Base-by-base conservation (phyloP, 2,797 vertebrate species). In the Amphiprion clarkii region DNA sequence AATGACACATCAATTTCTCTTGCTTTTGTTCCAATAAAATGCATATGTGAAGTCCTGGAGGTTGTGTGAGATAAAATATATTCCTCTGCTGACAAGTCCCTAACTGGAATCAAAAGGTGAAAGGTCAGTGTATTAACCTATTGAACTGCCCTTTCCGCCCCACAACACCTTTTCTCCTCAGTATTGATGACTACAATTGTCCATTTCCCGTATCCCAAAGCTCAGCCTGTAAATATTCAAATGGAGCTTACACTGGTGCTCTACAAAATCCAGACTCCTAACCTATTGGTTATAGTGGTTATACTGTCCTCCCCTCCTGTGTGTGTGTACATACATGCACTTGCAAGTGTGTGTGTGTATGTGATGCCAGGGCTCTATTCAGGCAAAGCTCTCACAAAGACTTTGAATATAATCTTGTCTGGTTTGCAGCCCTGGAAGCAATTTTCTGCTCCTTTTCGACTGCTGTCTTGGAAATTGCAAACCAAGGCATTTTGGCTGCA, bases 121-220 rank as follows among this genome's bases (percentile, higher is more conserved):
- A 95, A 96, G 95, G 95, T 91, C 95, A 95, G 89, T 92, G 94
- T 93, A 94, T 95, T 95, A 96, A 94, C 95, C 95, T 95, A 95
- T 95, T 92, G 95, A 95, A 91, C 90, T 89, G 93, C 85, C 88
- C 92, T 72, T 87, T 87, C 75, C 90, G 88, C 89, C 93, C 90
- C 16, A 16, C 82, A 78, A 73, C 88, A 80, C 84, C 82, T 81
- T 79, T 82, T 84, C 79, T 89, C 88, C 88, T 89, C 90, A 88
- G 92, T 95, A 95, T 95, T 95, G 95, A 95, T 93, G 91, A 93
- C 90, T 86, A 82, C 90, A 94, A 93, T 95, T 94, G 94, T 94
- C 89, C 91, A 92, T 91, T 91, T 94, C 89, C 89, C 71, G 17
- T 86, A 81, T 92, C 88, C 87, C 90, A 89, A 86, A 89, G 91